Percentiles rank a stretch among this genome's conserved stretches.
phyloP scores from a whole-genome alignment of 1,140 invertebrate species.

The Colletes latitarsis region DNA sequence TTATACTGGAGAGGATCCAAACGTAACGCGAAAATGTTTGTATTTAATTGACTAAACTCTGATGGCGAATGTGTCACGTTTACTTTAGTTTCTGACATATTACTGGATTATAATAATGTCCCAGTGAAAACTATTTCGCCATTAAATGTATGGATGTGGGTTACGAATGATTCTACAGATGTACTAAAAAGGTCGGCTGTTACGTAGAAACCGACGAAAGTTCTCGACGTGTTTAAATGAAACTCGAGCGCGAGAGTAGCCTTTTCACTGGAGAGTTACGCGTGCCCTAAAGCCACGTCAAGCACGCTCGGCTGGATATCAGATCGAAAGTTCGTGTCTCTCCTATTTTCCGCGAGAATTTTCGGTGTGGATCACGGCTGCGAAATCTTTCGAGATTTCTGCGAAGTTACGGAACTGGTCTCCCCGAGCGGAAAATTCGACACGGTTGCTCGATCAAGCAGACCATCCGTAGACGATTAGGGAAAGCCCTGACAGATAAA shows the following conservation, averaged over 20 bases:
- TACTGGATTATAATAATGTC: conserved; percentile 2
- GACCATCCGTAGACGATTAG: conserved; percentile 65
- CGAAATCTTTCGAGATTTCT: conserved; percentile 61
- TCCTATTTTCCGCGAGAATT: conserved; percentile 65
- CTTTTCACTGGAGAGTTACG: conserved; percentile 41
- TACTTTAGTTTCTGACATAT: too few species aligned
- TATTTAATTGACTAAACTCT: too few species aligned
- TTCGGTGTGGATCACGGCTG: conserved; percentile 54
- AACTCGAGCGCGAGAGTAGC: conserved; percentile 26
- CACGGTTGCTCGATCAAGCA: conserved; percentile 67
- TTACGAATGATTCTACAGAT: background rate
- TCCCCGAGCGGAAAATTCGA: conserved; percentile 51
- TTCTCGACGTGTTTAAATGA: conserved; percentile 53
- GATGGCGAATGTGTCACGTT: too few species aligned
- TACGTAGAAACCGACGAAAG: conserved; percentile 28
- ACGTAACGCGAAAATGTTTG: too few species aligned
- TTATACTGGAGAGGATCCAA: too few species aligned
- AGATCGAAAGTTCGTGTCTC: conserved; percentile 65
- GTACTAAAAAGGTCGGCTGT: background rate
- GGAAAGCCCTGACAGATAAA: conserved; percentile 57
- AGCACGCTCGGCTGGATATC: conserved; percentile 59
- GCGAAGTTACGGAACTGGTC: conserved; percentile 43
- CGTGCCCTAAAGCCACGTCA: conserved; percentile 44
- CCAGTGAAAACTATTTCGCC: background rate
- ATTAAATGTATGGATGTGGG: background rate